Evolutionary conservation across 2,888 invertebrate genomes (phyloP).

Genomic region (Cyclophora punctaria): DNA sequence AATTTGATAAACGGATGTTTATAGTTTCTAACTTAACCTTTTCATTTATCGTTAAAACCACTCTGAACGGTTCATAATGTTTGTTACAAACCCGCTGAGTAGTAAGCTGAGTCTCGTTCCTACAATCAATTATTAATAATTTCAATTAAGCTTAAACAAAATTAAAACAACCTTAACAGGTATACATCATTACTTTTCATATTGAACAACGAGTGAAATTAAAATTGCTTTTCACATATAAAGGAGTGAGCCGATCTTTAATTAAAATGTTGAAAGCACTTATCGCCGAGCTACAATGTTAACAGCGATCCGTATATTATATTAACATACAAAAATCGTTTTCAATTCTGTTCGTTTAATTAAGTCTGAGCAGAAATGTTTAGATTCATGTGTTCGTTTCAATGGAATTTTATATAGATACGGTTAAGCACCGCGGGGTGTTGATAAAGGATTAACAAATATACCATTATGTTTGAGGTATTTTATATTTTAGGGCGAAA

Average conservation of each 20-base stretch:
- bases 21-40: too few relatives aligned
- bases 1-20: too few relatives aligned
- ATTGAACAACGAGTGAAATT: slow-evolving; percentile 20
- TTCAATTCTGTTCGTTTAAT: slow-evolving; percentile 30
- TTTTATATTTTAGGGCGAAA: too few relatives aligned
- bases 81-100: too few relatives aligned
- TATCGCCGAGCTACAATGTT: slow-evolving; percentile 17
- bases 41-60: too few relatives aligned
- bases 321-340: slow-evolving; percentile 35
- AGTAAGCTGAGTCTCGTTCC: too few relatives aligned
- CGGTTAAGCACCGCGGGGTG: too few relatives aligned
- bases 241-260: slow-evolving; percentile 33
- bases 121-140: too few relatives aligned
- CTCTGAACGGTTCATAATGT: too few relatives aligned
- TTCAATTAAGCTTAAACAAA: too few relatives aligned
- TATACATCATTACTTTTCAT: slow-evolving; percentile 15
- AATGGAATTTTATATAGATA: neutral
- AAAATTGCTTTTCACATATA: slow-evolving; percentile 29
- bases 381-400: slow-evolving; percentile 3
- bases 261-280: slow-evolving; percentile 47
- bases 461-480: too few relatives aligned
- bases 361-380: slow-evolving; percentile 22
- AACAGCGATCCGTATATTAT: slow-evolving; percentile 22
- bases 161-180: neutral
- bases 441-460: neutral